A percentile compares a stretch with the other conserved stretches of the same genome.
Conservation (phyloP, 2,113 vertebrate genomes). For the Jacana jacana region DNA sequence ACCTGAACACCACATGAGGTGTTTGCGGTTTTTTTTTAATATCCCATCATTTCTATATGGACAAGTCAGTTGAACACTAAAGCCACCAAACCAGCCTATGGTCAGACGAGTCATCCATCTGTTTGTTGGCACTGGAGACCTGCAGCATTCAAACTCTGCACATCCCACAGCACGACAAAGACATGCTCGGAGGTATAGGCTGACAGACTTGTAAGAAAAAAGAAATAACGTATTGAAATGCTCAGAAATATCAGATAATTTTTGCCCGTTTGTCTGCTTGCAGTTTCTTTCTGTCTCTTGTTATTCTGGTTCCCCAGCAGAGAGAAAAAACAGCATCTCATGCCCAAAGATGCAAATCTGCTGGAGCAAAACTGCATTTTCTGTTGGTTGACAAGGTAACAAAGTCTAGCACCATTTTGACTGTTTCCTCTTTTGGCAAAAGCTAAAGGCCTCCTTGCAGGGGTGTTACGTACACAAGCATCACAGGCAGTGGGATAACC, state of each 20-base stretch:
- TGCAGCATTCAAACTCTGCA: not conserved
- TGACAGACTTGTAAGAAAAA: not conserved
- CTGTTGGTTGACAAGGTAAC: not conserved
- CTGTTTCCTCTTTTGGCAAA: not conserved
- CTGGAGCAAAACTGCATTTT: not conserved
- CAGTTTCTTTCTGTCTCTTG: not conserved
- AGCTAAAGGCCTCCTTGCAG: not conserved
- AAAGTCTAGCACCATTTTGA: not conserved
- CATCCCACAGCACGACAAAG: not conserved
- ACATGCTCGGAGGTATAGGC: not conserved
- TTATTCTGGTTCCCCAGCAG: not conserved
- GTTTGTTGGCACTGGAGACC: not conserved
- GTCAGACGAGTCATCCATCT: not conserved
- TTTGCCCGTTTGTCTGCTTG: not conserved
- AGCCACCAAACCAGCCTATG: not conserved
- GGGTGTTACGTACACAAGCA: not conserved
- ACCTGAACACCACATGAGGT: not conserved
- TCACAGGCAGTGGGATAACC: not conserved
- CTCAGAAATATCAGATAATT: constrained; percentile 31
- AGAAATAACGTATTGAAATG: not conserved
- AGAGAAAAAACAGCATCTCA: not conserved
- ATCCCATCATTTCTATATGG: not conserved
- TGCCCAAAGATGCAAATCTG: not conserved
- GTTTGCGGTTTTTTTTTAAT: not conserved
- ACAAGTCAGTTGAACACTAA: not conserved